Conservation (phyloP, 2,113 vertebrate species). For the Colaptes auratus region DNA sequence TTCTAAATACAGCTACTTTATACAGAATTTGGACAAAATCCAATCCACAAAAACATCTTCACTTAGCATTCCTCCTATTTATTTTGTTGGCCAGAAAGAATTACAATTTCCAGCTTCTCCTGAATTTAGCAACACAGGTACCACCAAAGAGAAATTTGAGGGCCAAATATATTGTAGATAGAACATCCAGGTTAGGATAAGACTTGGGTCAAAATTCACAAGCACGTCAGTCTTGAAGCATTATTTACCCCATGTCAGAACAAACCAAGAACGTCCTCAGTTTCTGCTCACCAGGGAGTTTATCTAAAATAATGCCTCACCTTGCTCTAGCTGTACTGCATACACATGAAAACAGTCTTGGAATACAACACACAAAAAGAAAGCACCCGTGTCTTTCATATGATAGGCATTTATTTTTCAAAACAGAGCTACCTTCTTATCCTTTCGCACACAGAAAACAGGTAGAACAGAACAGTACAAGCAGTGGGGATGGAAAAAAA, state of each 20-base stretch:
- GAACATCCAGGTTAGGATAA: neutral
- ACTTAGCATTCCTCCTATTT: neutral
- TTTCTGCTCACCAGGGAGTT: neutral
- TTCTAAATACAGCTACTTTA: neutral
- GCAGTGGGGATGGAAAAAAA: neutral
- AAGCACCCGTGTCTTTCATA: neutral
- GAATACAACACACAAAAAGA: neutral
- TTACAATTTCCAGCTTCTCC: neutral
- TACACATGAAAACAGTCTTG: neutral
- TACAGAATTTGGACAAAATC: neutral
- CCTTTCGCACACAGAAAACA: neutral
- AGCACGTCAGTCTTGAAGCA: neutral
- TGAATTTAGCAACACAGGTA: neutral
- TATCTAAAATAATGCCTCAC: neutral
- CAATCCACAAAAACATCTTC: neutral
- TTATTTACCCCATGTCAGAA: neutral
- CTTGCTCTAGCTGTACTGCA: neutral
- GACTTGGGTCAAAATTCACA: neutral
- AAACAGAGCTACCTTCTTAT: neutral
- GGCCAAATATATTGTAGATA: neutral
- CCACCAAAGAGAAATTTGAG: neutral
- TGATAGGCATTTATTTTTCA: neutral
- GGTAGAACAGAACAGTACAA: neutral
- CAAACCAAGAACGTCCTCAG: neutral
- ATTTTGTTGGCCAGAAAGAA: neutral